A percentile compares a stretch with the other conserved stretches of the same genome.
phyloP scores from a whole-genome alignment of 2,113 vertebrate genomes.

The Leucoraja erinaceus region DNA sequence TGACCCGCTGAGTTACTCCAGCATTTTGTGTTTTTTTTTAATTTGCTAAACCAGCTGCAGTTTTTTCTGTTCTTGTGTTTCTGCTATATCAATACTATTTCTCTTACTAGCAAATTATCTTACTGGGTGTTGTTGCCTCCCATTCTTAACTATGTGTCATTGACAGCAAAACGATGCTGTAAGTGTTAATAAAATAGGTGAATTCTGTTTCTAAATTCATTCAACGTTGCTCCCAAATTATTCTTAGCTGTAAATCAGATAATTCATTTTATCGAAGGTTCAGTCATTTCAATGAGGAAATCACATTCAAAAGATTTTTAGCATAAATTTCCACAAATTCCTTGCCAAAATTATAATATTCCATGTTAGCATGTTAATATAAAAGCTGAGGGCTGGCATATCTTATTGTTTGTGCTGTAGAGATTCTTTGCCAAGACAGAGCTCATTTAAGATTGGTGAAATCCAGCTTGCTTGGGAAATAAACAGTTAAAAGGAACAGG shows the following conservation, averaged over 20 bases:
- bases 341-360: slow-evolving; percentile 27
- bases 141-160: not conserved
- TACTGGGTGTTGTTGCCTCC: not conserved
- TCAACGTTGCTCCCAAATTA: slow-evolving; percentile 4
- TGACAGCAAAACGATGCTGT: not conserved
- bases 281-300: slow-evolving; percentile 4
- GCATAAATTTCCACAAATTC: slow-evolving; percentile 11
- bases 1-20: too few species aligned
- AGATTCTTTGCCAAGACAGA: not conserved
- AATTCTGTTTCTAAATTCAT: not conserved
- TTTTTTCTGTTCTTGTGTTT: too few species aligned
- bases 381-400: not conserved
- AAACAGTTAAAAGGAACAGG: slow-evolving; percentile 31
- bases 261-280: not conserved
- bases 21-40: too few species aligned
- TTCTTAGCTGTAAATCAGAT: not conserved
- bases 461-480: too few species aligned
- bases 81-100: not conserved
- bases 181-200: not conserved
- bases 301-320: not conserved
- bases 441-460: not conserved
- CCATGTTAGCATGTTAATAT: slow-evolving; percentile 24
- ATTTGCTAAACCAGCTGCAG: too few species aligned
- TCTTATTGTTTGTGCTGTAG: not conserved
- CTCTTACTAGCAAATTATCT: not conserved